These are phyloP conservation scores for Antigone vipio DNA, from an alignment of 2,113 vertebrate genomes.

Conservation along the genomic window DNA sequence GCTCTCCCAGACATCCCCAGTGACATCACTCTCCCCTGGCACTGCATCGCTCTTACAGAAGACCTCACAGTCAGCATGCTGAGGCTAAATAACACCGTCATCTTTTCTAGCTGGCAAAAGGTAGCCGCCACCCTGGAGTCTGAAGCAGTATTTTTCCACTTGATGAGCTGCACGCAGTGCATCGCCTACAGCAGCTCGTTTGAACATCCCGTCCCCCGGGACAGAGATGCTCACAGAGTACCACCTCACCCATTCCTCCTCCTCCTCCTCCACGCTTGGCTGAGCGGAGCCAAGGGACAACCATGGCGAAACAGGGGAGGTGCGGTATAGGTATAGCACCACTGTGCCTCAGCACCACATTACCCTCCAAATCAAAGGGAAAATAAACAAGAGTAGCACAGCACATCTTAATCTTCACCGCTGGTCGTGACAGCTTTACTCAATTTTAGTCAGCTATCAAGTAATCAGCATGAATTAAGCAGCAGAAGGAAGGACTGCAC, in stretches of 20 bases:
- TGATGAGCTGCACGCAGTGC: neutral
- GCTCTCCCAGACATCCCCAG: neutral
- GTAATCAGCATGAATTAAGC: constrained; percentile 34
- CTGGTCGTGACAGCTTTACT: constrained; percentile 32
- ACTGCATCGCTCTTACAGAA: neutral
- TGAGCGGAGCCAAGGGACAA: neutral
- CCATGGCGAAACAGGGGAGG: accelerated
- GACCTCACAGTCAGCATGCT: neutral
- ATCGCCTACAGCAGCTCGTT: neutral
- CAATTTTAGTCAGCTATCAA: constrained; percentile 19
- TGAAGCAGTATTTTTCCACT: constrained; percentile 46
- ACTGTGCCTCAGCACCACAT: neutral
- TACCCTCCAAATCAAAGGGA: neutral
- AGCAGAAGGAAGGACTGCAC: neutral
- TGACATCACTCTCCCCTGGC: neutral
- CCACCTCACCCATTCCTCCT: neutral
- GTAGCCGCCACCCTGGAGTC: constrained; percentile 7
- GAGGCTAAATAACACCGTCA: neutral
- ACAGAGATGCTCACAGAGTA: neutral
- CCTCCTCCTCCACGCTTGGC: accelerated
- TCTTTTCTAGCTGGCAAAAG: neutral
- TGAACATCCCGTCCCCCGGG: neutral
- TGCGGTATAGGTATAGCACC: neutral
- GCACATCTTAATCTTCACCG: constrained; percentile 7
- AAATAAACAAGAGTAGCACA: neutral